Conservation (phyloP, 2,797 vertebrate species). For the Heliangelus exortis region DNA sequence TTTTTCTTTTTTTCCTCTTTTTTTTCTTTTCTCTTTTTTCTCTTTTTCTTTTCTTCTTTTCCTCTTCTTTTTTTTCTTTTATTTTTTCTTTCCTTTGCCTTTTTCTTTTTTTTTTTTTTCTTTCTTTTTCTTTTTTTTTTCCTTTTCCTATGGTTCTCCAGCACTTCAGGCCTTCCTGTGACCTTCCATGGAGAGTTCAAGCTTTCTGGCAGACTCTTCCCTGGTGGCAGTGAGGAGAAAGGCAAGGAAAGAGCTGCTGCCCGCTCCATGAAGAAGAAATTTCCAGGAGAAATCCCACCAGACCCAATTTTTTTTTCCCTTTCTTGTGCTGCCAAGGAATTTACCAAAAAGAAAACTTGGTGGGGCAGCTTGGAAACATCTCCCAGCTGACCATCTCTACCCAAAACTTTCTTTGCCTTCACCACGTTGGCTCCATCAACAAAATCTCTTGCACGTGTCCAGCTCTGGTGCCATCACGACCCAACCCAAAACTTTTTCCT, state of each 20-base stretch:
- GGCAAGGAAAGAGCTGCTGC: not conserved
- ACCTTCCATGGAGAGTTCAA: not conserved
- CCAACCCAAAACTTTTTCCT: not conserved
- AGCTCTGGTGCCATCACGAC: rapidly evolving
- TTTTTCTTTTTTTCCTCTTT: too few relatives aligned
- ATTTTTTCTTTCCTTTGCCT: too few relatives aligned
- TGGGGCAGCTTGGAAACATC: not conserved
- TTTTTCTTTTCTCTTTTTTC: too few relatives aligned
- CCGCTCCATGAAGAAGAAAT: not conserved
- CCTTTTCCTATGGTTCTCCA: not conserved
- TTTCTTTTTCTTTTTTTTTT: too few relatives aligned
- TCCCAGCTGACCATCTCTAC: not conserved
- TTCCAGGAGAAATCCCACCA: not conserved
- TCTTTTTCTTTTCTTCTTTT: too few relatives aligned
- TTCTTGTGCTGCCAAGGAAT: not conserved
- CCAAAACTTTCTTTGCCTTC: not conserved
- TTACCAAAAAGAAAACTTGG: not conserved
- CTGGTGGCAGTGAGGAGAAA: not conserved
- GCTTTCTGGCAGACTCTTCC: not conserved
- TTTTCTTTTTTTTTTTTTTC: too few relatives aligned
- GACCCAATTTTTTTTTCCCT: not conserved
- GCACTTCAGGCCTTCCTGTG: not conserved
- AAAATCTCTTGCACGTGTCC: not conserved
- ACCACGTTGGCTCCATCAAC: rapidly evolving
- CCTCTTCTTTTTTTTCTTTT: too few relatives aligned